These are phyloP conservation scores for Pseudochirops cupreus DNA, from an alignment of 2,797 vertebrate genomes.

Conservation along the genomic window DNA sequence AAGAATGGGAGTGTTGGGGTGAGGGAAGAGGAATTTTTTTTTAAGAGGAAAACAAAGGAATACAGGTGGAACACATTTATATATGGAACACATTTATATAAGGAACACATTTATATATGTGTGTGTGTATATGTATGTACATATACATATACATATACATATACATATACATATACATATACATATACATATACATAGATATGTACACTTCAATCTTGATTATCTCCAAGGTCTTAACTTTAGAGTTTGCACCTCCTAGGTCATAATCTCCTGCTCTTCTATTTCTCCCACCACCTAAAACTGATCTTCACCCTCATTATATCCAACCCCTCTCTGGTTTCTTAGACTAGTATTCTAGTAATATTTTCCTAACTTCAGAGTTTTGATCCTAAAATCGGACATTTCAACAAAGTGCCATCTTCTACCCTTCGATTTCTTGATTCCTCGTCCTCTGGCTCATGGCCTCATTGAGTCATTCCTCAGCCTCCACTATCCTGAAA, in stretches of 20 bases:
- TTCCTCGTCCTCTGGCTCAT: not conserved
- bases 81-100: too few relatives aligned
- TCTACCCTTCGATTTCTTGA: not conserved
- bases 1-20: not conserved
- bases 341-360: not conserved
- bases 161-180: not conserved
- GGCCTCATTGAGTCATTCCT: not conserved
- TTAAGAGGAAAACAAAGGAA: not conserved
- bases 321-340: not conserved
- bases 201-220: not conserved
- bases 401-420: not conserved
- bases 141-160: not conserved
- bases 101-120: too few relatives aligned
- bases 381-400: not conserved
- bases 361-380: not conserved
- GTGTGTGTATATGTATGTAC: too few relatives aligned
- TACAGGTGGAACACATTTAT: not conserved
- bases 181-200: too few relatives aligned
- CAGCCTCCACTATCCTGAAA: not conserved
- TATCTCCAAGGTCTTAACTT: not conserved
- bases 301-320: not conserved
- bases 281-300: not conserved
- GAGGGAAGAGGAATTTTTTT: too few relatives aligned
- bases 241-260: not conserved
- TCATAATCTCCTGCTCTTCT: not conserved